Evolutionary conservation across 2,888 invertebrate genomes (phyloP).

Genomic region (Drosophila picticornis): DNA sequence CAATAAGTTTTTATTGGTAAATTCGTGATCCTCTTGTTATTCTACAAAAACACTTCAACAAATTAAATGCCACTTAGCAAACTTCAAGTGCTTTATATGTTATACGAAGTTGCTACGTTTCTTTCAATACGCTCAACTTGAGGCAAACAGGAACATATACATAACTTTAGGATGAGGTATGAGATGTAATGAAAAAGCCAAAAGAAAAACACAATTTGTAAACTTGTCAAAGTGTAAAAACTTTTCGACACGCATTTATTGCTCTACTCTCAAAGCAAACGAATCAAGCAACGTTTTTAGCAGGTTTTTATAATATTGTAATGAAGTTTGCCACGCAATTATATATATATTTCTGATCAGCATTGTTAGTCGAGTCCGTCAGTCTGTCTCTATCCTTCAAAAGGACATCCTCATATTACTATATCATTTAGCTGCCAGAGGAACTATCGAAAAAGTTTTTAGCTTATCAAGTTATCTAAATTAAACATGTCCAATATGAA

Average conservation of each 20-base stretch:
- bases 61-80: not conserved
- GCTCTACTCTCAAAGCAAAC: not conserved
- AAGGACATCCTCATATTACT: not conserved
- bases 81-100: not conserved
- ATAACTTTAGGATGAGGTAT: not conserved
- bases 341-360: too few species aligned
- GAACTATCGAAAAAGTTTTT: not conserved
- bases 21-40: not conserved
- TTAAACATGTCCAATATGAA: not conserved
- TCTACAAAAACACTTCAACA: not conserved
- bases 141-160: slow-evolving; percentile 1
- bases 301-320: not conserved
- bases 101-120: not conserved
- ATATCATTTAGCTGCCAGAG: not conserved
- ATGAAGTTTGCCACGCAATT: too few species aligned
- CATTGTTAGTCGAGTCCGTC: too few species aligned
- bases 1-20: not conserved
- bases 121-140: not conserved
- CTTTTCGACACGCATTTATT: slow-evolving; percentile 24
- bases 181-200: not conserved
- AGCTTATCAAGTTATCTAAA: not conserved
- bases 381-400: too few species aligned
- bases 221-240: slow-evolving; percentile 19
- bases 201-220: slow-evolving; percentile 5
- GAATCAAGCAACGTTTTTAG: not conserved